Evolutionary conservation across 2,797 vertebrate genomes (phyloP), one percentile per base, ranked within the genome.

Genomic region (Myiotriccus ornatus): DNA sequence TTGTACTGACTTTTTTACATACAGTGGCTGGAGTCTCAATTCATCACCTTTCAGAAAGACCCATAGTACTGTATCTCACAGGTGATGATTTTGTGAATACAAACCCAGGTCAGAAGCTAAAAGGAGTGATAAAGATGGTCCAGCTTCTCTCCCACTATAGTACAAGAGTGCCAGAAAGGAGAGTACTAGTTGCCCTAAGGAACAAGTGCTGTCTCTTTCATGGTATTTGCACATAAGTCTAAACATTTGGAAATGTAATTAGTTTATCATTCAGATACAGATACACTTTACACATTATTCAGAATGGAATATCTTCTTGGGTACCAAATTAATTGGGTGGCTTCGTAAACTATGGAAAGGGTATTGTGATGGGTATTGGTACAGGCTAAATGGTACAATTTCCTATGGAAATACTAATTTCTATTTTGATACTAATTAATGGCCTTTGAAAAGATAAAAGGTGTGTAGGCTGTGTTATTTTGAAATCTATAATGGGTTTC

Each of bases 31-130:
- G 20, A 59, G 15, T 80, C 70, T 78, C 84, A 97, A 96, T 96
- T 89, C 25, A 44, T 93, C 62, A 83, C 21, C 35, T 84, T 90
- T 91, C 47, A 76, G n/a, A 91, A 89, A 96, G 55, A 49, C 91
- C 17, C 8, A 44, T 34, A 75, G 18, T 46, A 55, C 6, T 47
- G 7, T 55, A 55, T n/a, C 44, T 46, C 23, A 30, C 25, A 14
- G 49, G 25, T 39, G 8, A 64, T 35, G 32, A 64, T 89, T 71
- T 60, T 68, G 14, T 56, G 16, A 49, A 63, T 28, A 47, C 8
- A 89, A 49, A 69, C 2, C 2, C 1, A 0, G 43, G 7, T 14
- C 14, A 74, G 44, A 64, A 43, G 13, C 2, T 65, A 46, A 83
- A 86, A 52, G 5, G 14, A 16, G 41, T 53, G 10, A 46, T 18